Base-by-base conservation (phyloP, 1,140 invertebrate genomes). In the Antheraea pernyi region DNA sequence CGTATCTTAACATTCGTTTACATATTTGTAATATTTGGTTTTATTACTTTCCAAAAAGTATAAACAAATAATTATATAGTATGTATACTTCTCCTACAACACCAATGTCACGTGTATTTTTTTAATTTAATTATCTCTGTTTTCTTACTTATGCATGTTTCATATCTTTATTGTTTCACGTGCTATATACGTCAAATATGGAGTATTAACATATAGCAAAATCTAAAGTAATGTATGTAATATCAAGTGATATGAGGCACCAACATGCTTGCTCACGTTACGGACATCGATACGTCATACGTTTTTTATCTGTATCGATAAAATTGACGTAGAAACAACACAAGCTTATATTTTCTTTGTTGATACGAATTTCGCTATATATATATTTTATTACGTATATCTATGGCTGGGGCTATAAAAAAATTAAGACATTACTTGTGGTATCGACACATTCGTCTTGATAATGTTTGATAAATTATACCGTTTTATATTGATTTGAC, bases 311-410 rank as follows among this genome's bases (percentile, higher is more conserved):
- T 39, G 8, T 8, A n/a, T 39, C 63, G 63, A 65, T 65, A 65
- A 65, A 65, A 42, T 65, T 65, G 37, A 65, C 63, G 63, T 42
- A 39, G 19, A 37, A 37, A 65, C 63, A n/a, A 42, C 63, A 19
- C 30, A 18, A 18, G 11, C 39, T 65, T 65, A 46, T n/a, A 10
- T 16, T 19, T 18, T 19, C 16, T 65, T 19, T 36, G 13, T 18
- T 36, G 62, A 39, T 42, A 39, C 9, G 37, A 42, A n/a, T 19
- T 37, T 5, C 13, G 19, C 3, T 22, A 13, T 60, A 19, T 22
- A n/a, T n/a, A n/a, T n/a, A n/a, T 60, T 30, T 30, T 30, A 30
- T 22, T 7, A 19, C 19, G 13, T 22, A 19, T 60, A 7, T 53
- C 13, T 53, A 13, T 53, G 46, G 10, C 46, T 53, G 46, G 46